A percentile compares a stretch with the other conserved stretches of the same genome.
Conservation (phyloP, 2,113 vertebrate species). For the Anolis sagrei region DNA sequence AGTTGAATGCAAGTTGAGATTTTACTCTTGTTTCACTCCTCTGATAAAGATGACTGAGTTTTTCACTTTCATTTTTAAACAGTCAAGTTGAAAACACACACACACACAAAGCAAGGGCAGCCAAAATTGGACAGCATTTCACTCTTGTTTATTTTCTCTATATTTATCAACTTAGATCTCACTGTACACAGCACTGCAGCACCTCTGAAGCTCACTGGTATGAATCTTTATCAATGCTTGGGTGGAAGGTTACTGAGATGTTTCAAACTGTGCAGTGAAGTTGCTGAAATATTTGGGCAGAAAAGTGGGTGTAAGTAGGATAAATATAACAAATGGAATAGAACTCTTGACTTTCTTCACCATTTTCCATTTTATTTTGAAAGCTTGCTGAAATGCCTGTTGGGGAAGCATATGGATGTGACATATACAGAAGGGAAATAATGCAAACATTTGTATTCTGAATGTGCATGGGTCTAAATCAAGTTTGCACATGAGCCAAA, state of each 20-base stretch:
- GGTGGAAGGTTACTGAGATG: not conserved
- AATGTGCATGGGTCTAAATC: slow-evolving; percentile 33
- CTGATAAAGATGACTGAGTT: slow-evolving; percentile 22
- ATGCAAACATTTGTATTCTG: slow-evolving; percentile 50
- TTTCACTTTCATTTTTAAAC: not conserved
- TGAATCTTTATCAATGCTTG: not conserved
- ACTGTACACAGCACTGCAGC: not conserved
- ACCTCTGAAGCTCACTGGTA: slow-evolving; percentile 2
- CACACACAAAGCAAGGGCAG: slow-evolving; percentile 27
- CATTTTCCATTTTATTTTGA: slow-evolving; percentile 19
- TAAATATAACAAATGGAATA: not conserved
- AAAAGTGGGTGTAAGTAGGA: not conserved
- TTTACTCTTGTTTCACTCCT: slow-evolving; percentile 57
- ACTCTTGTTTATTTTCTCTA: slow-evolving; percentile 28
- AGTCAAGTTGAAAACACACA: not conserved
- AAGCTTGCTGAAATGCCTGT: slow-evolving; percentile 47
- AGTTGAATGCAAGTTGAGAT: slow-evolving; percentile 38
- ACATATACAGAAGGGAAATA: slow-evolving; percentile 62
- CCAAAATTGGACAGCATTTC: slow-evolving; percentile 32
- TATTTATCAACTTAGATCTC: not conserved
- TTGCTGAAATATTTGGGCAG: not conserved
- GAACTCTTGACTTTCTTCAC: not conserved
- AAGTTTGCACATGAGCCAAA: slow-evolving; percentile 55
- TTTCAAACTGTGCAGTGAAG: not conserved
- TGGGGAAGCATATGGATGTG: slow-evolving; percentile 42